Conservation (phyloP, 2,888 invertebrate genomes). For the Hyposoter dolosus region DNA sequence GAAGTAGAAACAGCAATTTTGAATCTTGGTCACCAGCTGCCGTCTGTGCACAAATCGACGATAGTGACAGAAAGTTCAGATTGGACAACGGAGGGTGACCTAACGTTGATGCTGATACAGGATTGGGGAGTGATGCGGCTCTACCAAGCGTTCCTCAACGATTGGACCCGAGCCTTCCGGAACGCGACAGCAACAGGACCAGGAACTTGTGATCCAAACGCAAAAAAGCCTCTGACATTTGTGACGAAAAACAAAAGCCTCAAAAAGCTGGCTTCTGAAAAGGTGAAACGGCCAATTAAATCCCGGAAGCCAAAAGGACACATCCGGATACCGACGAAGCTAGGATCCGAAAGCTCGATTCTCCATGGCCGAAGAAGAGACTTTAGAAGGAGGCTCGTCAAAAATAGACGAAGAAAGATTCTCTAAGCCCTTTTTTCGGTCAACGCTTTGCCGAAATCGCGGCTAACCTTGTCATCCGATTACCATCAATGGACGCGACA, state of each 20-base stretch:
- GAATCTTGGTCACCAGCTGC: slow-evolving; percentile 83
- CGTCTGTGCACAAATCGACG: slow-evolving; percentile 75
- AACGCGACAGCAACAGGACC: slow-evolving; percentile 80
- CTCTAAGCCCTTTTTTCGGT: slow-evolving; percentile 25
- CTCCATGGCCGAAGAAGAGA: slow-evolving; percentile 72
- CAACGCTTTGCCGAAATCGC: slow-evolving; percentile 28
- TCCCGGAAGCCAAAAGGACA: slow-evolving; percentile 71
- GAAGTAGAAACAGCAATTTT: slow-evolving; percentile 87
- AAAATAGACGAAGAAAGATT: slow-evolving; percentile 75
- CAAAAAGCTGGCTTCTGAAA: slow-evolving; percentile 54
- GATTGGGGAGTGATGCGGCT: slow-evolving; percentile 88
- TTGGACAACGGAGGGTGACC: slow-evolving; percentile 85
- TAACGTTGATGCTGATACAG: slow-evolving; percentile 86
- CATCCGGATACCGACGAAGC: slow-evolving; percentile 69
- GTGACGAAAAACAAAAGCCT: slow-evolving; percentile 69
- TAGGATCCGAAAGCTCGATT: slow-evolving; percentile 71
- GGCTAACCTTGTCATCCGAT: slow-evolving; percentile 56
- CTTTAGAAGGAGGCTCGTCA: slow-evolving; percentile 72
- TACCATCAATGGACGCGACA: slow-evolving; percentile 59
- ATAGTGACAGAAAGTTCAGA: slow-evolving; percentile 84
- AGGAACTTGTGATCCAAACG: slow-evolving; percentile 79
- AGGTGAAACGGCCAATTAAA: slow-evolving; percentile 70
- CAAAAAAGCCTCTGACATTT: slow-evolving; percentile 75
- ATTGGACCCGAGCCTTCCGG: slow-evolving; percentile 86
- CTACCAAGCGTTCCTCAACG: slow-evolving; percentile 87